These are phyloP conservation scores for Plectrocnemia conspersa DNA, from an alignment of 1,140 invertebrate genomes.

Conservation along the genomic window DNA sequence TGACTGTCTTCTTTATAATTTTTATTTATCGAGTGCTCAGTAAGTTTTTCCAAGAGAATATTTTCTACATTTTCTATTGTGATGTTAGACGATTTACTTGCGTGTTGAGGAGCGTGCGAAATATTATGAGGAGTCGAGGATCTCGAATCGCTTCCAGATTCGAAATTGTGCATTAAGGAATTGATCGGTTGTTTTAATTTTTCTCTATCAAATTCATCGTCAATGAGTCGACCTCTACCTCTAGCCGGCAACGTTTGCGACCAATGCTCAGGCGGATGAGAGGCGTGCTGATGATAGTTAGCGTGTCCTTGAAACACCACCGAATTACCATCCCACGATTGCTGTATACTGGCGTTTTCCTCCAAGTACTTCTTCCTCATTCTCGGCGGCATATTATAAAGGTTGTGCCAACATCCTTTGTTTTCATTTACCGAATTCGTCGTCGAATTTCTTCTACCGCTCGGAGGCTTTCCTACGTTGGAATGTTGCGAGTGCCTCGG, in stretches of 20 bases:
- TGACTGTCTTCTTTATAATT: too few species aligned
- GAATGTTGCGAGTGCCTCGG: constrained; percentile 38
- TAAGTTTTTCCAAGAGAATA: neutral
- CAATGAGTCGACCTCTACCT: constrained; percentile 46
- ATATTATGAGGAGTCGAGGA: constrained; percentile 48
- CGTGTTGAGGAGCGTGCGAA: too few species aligned
- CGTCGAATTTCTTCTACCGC: constrained; percentile 48
- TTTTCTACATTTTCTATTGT: neutral
- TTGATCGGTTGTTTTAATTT: constrained; percentile 41
- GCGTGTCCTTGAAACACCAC: constrained; percentile 18
- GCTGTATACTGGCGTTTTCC: constrained; percentile 34
- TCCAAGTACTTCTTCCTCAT: constrained; percentile 51
- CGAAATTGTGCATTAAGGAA: constrained; percentile 45
- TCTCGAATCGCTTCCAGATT: constrained; percentile 43
- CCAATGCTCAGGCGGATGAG: constrained; percentile 42
- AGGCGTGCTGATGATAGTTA: constrained; percentile 36
- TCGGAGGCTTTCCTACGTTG: constrained; percentile 48
- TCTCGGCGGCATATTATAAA: constrained; percentile 49
- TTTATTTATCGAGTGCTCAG: neutral
- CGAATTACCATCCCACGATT: constrained; percentile 20
- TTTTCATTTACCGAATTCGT: constrained; percentile 40
- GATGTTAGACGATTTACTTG: neutral
- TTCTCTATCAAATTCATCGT: constrained; percentile 49
- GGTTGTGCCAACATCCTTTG: constrained; percentile 36
- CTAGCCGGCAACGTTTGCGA: constrained; percentile 49